Evolutionary conservation across 2,113 vertebrate genomes (phyloP).

Genomic region (Phyllopteryx taeniolatus): DNA sequence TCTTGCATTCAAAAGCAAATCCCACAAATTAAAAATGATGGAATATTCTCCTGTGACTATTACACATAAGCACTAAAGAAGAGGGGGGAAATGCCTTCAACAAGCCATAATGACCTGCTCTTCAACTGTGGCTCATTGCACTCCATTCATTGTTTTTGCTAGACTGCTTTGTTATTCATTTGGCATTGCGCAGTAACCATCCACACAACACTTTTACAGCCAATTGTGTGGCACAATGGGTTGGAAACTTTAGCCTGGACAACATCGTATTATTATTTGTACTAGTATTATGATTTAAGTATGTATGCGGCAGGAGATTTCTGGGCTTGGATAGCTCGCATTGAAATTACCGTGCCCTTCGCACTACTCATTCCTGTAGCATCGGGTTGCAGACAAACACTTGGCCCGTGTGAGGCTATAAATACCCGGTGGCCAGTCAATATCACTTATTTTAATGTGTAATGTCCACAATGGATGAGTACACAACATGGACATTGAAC

Average conservation of each 20-base stretch:
- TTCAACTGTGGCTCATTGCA: slow-evolving; percentile 36
- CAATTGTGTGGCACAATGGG: slow-evolving; percentile 6
- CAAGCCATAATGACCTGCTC: slow-evolving; percentile 40
- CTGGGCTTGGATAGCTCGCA: background rate
- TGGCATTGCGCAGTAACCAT: background rate
- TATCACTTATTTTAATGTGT: background rate
- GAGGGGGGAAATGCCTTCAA: slow-evolving; percentile 10
- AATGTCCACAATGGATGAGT: background rate
- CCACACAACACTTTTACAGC: background rate
- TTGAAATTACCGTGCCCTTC: background rate
- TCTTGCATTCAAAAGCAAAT: slow-evolving; percentile 44
- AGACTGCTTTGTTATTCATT: slow-evolving; percentile 23
- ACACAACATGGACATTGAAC: background rate
- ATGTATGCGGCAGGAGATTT: too few species aligned
- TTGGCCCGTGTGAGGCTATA: background rate
- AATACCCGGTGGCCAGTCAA: background rate
- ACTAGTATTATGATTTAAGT: too few species aligned
- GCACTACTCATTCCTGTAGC: background rate
- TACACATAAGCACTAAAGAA: slow-evolving; percentile 34
- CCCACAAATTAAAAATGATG: slow-evolving; percentile 44
- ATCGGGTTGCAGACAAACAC: background rate
- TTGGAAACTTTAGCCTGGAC: background rate
- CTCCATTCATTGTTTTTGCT: slow-evolving; percentile 35
- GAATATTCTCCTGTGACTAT: slow-evolving; percentile 47
- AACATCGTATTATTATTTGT: background rate